phyloP scores from a whole-genome alignment of 2,888 invertebrate species.

The Ormyrus labotus region DNA sequence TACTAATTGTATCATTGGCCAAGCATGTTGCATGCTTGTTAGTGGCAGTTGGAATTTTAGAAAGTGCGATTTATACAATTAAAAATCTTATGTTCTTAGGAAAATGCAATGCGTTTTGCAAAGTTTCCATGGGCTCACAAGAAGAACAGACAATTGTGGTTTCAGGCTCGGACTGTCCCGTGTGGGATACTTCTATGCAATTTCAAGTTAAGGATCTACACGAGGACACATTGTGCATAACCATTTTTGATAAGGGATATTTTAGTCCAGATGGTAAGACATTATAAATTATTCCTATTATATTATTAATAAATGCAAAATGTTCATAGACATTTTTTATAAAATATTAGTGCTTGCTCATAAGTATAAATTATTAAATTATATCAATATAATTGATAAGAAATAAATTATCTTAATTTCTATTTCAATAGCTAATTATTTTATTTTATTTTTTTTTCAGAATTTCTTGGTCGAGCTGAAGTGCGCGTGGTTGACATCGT shows the following conservation, averaged over 20 bases:
- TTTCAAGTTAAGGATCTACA: conserved; percentile 83
- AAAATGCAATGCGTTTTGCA: conserved; percentile 84
- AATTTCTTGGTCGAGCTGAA: conserved; percentile 85
- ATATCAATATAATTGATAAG: background rate
- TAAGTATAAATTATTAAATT: background rate
- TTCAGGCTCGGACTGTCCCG: conserved; percentile 78
- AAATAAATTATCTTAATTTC: background rate
- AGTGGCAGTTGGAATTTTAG: background rate
- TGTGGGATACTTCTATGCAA: conserved; percentile 88
- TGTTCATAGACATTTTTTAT: background rate
- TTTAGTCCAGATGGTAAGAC: conserved; percentile 84
- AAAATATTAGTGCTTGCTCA: conserved; percentile 16
- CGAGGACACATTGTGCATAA: conserved; percentile 83
- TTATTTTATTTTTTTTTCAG: conserved; percentile 72
- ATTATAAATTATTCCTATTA: background rate
- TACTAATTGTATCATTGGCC: conserved; percentile 45
- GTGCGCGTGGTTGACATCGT: conserved; percentile 81
- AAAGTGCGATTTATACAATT: conserved; percentile 24
- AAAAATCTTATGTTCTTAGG: conserved; percentile 72
- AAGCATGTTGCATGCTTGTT: conserved; percentile 44
- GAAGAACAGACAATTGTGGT: conserved; percentile 82
- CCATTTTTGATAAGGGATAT: conserved; percentile 83
- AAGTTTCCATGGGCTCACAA: conserved; percentile 84
- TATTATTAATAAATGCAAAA: background rate
- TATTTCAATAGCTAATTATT: background rate